Evolutionary conservation across 2,113 vertebrate genomes (phyloP).

Genomic region (Melanotaenia duboulayi): DNA sequence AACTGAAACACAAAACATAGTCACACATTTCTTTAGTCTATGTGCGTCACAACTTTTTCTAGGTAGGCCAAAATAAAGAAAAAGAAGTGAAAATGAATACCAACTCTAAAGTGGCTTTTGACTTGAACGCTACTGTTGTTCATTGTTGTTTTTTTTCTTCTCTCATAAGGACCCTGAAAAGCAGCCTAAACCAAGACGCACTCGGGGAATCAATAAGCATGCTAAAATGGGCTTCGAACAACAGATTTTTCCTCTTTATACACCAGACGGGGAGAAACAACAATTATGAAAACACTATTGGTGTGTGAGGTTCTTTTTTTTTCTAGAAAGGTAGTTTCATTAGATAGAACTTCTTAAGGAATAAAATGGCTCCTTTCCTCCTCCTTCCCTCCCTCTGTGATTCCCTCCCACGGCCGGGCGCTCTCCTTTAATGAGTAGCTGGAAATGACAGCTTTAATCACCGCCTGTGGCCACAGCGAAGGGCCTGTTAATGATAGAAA

Average conservation of each 20-base stretch:
- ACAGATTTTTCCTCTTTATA: slow-evolving; percentile 48
- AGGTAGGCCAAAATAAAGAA: slow-evolving; percentile 32
- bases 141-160: slow-evolving; percentile 59
- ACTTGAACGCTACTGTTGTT: slow-evolving; percentile 67
- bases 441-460: slow-evolving; percentile 99
- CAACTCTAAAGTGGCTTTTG: slow-evolving; percentile 64
- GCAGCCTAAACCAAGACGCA: slow-evolving; percentile 65
- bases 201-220: slow-evolving; percentile 65
- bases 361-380: slow-evolving; percentile 58
- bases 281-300: slow-evolving; percentile 61
- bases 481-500: slow-evolving; percentile 97
- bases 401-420: slow-evolving; percentile 83
- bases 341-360: slow-evolving; percentile 52
- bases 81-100: slow-evolving; percentile 65
- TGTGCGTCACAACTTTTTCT: slow-evolving; percentile 64
- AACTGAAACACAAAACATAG: slow-evolving; percentile 66
- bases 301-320: slow-evolving; percentile 37
- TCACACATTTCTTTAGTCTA: slow-evolving; percentile 33
- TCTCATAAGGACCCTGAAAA: slow-evolving; percentile 60
- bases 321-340: slow-evolving; percentile 56
- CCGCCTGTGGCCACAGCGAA: slow-evolving; percentile 97
- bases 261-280: slow-evolving; percentile 56
- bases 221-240: slow-evolving; percentile 65
- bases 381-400: slow-evolving; percentile 75
- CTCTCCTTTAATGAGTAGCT: slow-evolving; percentile 97